A percentile compares a stretch with the other conserved stretches of the same genome.
phyloP scores from a whole-genome alignment of 1,140 invertebrate species.

The Vollenhovia emeryi region DNA sequence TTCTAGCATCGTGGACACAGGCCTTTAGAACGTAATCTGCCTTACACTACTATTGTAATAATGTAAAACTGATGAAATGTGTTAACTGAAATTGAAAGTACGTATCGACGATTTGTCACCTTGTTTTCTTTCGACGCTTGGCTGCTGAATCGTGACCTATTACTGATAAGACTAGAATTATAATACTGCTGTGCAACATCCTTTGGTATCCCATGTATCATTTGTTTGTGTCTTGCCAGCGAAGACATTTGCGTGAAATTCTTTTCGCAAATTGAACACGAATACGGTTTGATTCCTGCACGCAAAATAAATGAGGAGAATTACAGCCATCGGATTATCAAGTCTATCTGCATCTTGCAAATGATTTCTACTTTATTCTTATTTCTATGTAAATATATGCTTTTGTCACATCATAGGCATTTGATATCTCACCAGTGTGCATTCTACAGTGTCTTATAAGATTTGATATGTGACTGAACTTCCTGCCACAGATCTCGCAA shows the following conservation, averaged over 20 bases:
- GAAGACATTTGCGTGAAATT: slow-evolving; percentile 84
- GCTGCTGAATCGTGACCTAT: neutral
- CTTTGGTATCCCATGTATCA: slow-evolving; percentile 73
- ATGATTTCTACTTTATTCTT: neutral
- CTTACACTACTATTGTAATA: too few relatives aligned
- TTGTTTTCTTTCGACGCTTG: slow-evolving; percentile 18
- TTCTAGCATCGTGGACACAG: too few relatives aligned
- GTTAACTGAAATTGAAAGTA: neutral
- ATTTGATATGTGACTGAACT: slow-evolving; percentile 85
- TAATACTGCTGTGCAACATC: slow-evolving; percentile 47
- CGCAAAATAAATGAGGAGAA: slow-evolving; percentile 19
- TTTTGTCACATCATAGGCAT: neutral
- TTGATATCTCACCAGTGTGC: slow-evolving; percentile 79
- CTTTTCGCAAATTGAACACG: slow-evolving; percentile 84
- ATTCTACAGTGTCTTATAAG: slow-evolving; percentile 83
- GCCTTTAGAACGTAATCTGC: too few relatives aligned
- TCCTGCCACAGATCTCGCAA: slow-evolving; percentile 83
- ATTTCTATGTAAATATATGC: neutral
- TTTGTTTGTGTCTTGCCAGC: slow-evolving; percentile 79
- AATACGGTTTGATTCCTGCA: slow-evolving; percentile 83
- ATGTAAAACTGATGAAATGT: slow-evolving; percentile 49
- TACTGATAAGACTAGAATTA: slow-evolving; percentile 34
- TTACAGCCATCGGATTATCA: neutral
- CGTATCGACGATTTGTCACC: slow-evolving; percentile 31
- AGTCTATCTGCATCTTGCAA: neutral